Percentiles rank a stretch among this genome's conserved stretches.
Evolutionary conservation across 2,797 vertebrate species (phyloP).

Genomic region (Gymnopithys bicolor): DNA sequence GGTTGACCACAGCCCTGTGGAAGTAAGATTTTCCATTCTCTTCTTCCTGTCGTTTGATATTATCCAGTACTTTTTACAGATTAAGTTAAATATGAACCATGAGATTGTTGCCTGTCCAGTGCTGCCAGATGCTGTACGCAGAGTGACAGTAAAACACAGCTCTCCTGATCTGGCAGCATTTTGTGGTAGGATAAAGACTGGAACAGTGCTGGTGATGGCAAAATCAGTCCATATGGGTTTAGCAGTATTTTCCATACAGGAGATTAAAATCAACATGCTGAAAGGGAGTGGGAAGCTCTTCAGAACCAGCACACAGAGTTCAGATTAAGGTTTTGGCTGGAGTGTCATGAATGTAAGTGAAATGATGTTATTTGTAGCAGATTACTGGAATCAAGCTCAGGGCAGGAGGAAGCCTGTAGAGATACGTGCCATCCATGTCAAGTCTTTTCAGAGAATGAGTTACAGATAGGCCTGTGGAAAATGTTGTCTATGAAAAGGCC

Average conservation of each 20-base stretch:
- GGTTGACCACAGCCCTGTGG: background rate
- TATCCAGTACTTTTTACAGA: background rate
- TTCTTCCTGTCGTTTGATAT: background rate
- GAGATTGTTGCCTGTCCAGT: background rate
- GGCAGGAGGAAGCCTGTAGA: background rate
- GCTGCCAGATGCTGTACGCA: background rate
- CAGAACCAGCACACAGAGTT: background rate
- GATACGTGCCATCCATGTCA: background rate
- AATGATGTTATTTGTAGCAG: background rate
- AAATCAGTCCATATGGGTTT: background rate
- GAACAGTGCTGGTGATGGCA: background rate
- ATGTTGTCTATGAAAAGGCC: background rate
- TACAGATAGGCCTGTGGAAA: background rate
- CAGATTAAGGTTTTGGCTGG: constrained; percentile 12
- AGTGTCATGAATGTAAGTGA: background rate
- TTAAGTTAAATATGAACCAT: background rate
- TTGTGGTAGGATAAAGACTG: background rate
- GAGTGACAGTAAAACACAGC: background rate
- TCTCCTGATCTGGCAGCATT: background rate
- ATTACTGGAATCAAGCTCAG: background rate
- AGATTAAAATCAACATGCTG: background rate
- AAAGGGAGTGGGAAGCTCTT: background rate
- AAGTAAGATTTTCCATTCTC: constrained; percentile 20
- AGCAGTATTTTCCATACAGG: background rate
- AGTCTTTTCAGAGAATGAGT: background rate